Conservation (phyloP, 2,888 invertebrate species). For the Antitype chi region DNA sequence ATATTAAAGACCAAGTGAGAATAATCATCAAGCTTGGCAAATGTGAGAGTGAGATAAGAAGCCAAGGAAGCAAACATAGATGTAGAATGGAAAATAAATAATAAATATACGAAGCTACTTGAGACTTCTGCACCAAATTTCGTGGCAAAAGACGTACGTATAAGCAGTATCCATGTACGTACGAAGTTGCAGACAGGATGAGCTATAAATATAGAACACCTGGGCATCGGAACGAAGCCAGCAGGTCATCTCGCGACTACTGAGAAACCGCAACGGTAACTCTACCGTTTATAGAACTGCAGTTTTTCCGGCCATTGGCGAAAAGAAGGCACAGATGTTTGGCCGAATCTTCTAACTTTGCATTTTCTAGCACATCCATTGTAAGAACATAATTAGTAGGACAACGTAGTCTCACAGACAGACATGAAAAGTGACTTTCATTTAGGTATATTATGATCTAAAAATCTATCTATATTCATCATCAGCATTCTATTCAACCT, state of each 20-base stretch:
- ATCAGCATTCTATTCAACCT: constrained; percentile 1
- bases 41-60: not conserved
- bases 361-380: not conserved
- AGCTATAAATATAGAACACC: constrained; percentile 64
- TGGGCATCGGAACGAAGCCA: constrained; percentile 56
- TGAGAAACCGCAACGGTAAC: constrained; percentile 34
- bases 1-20: not conserved
- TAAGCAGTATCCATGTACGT: constrained; percentile 26
- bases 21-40: not conserved
- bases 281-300: constrained; percentile 20
- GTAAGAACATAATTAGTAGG: not conserved
- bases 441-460: too few relatives aligned
- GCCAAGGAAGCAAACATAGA: not conserved
- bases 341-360: not conserved
- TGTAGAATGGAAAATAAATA: not conserved
- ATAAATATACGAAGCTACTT: constrained; percentile 6
- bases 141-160: constrained; percentile 26
- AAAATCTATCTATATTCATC: not conserved
- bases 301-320: not conserved
- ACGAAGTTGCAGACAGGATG: constrained; percentile 51
- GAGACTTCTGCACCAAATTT: constrained; percentile 31
- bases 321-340: constrained; percentile 14
- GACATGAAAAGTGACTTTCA: too few relatives aligned
- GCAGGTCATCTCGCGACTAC: constrained; percentile 60
- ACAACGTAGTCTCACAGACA: too few relatives aligned